phyloP scores from a whole-genome alignment of 2,797 vertebrate species.

The Lophotriccus pileatus region DNA sequence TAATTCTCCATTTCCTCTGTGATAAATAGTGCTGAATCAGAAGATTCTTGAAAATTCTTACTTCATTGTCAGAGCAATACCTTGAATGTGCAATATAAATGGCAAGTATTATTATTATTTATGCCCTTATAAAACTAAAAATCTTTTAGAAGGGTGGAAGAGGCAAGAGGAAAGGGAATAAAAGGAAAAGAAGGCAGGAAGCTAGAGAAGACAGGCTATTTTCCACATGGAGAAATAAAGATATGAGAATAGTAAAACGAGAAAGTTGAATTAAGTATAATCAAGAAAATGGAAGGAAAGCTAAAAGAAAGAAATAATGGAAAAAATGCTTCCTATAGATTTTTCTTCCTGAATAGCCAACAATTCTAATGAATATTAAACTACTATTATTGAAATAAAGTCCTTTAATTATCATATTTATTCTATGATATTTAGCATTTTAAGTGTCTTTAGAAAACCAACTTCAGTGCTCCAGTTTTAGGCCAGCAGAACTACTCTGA shows the following conservation, averaged over 20 bases:
- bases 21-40: conserved; percentile 49
- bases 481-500: neutral
- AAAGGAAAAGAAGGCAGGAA: neutral
- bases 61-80: conserved; percentile 9
- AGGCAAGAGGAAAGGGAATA: neutral
- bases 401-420: neutral
- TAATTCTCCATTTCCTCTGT: conserved; percentile 16
- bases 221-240: neutral
- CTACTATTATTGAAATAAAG: neutral
- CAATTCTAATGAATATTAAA: neutral
- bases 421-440: neutral
- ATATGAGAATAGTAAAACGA: neutral
- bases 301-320: neutral
- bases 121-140: conserved; percentile 30
- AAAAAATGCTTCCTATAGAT: neutral
- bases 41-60: conserved; percentile 22
- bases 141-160: neutral
- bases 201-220: neutral
- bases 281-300: neutral
- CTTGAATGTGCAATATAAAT: conserved; percentile 29
- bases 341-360: neutral
- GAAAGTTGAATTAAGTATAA: neutral
- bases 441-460: neutral
- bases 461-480: neutral
- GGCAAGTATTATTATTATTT: conserved; percentile 24